These are phyloP conservation scores for Telmatherina bonti DNA, from an alignment of 2,797 vertebrate genomes.

Conservation along the genomic window DNA sequence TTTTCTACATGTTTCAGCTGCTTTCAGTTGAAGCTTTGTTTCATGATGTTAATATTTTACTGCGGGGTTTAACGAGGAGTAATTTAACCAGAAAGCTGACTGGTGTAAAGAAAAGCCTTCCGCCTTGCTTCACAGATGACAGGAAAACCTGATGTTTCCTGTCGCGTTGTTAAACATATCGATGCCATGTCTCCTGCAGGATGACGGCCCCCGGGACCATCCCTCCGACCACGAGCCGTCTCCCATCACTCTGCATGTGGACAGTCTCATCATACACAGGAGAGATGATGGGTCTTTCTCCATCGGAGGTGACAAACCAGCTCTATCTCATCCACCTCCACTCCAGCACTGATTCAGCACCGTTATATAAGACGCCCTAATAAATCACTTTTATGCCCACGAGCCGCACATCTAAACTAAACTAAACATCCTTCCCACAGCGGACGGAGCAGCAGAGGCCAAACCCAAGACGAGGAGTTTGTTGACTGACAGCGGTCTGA, in stretches of 20 bases:
- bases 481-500: constrained; percentile 56
- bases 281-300: constrained; percentile 93
- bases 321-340: constrained; percentile 26
- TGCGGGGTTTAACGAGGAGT: constrained; percentile 45
- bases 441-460: constrained; percentile 55
- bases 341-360: constrained; percentile 37
- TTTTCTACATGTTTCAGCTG: background rate
- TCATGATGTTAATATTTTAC: constrained; percentile 44
- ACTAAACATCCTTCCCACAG: constrained; percentile 36
- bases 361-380: constrained; percentile 35
- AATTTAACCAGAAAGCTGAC: constrained; percentile 51
- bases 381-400: constrained; percentile 27
- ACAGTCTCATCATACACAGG: constrained; percentile 91
- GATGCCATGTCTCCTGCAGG: constrained; percentile 77
- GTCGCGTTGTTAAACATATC: background rate
- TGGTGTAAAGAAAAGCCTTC: constrained; percentile 36
- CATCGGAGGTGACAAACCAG: constrained; percentile 85
- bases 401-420: constrained; percentile 18
- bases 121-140: constrained; percentile 31
- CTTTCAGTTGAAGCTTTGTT: background rate
- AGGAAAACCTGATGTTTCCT: constrained; percentile 35
- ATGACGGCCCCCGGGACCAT: constrained; percentile 88
- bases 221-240: constrained; percentile 79
- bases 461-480: constrained; percentile 55
- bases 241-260: constrained; percentile 88